Conservation (phyloP, 2,888 invertebrate genomes). For the Tubulanus polymorphus region DNA sequence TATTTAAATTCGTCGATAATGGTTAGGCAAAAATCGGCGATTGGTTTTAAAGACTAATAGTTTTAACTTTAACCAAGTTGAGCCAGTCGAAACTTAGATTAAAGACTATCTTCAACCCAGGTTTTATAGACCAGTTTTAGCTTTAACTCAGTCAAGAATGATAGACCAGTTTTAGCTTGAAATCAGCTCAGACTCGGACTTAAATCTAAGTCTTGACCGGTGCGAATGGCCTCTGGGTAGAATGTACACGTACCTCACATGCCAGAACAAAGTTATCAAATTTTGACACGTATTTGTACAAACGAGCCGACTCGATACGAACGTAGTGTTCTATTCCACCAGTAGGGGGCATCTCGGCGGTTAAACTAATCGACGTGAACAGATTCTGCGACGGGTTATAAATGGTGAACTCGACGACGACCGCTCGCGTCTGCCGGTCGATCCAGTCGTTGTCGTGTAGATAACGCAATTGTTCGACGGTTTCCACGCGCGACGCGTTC, state of each 20-base stretch:
- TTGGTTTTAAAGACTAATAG: too few relatives aligned
- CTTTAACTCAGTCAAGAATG: too few relatives aligned
- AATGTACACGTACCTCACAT: conserved; percentile 46
- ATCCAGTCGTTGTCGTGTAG: conserved; percentile 34
- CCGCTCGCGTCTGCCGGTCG: conserved; percentile 33
- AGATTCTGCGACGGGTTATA: conserved; percentile 43
- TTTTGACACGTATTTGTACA: conserved; percentile 40
- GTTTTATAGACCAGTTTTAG: too few relatives aligned
- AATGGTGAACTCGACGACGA: conserved; percentile 44
- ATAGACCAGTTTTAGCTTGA: too few relatives aligned
- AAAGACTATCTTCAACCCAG: too few relatives aligned
- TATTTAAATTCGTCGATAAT: too few relatives aligned
- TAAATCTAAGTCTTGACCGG: too few relatives aligned
- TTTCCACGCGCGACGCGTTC: conserved; percentile 22
- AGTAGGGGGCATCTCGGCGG: conserved; percentile 36
- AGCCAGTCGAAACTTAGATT: too few relatives aligned
- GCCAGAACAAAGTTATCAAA: conserved; percentile 43
- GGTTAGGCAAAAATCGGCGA: too few relatives aligned
- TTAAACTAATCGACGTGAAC: conserved; percentile 41
- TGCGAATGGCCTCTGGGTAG: too few relatives aligned
- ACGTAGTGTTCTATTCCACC: conserved; percentile 30
- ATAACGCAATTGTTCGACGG: conserved; percentile 22
- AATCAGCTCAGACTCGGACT: too few relatives aligned
- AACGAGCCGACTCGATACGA: conserved; percentile 33
- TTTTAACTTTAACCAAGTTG: too few relatives aligned